Percentiles rank a stretch among this genome's conserved stretches.
Evolutionary conservation across 2,888 invertebrate genomes (phyloP).

Genomic region (Drosophila kambysellisi): DNA sequence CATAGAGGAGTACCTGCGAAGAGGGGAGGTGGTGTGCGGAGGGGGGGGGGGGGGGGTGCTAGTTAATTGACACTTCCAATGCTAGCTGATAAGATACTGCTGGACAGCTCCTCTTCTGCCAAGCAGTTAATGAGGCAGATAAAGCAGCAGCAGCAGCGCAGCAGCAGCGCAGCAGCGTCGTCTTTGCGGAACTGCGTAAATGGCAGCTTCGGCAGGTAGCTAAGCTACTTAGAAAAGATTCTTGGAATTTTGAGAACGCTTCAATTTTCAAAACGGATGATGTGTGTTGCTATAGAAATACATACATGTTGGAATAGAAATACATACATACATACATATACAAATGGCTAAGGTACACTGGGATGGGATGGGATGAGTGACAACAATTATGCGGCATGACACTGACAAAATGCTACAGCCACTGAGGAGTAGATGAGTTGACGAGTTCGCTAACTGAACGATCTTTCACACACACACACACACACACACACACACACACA

Average conservation of each 20-base stretch:
- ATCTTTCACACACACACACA: slow-evolving; percentile 2
- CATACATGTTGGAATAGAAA: slow-evolving; percentile 24
- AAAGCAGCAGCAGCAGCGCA: slow-evolving; percentile 20
- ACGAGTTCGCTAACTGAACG: slow-evolving; percentile 15
- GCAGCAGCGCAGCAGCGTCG: not conserved
- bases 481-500: not conserved
- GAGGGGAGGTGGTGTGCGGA: not conserved
- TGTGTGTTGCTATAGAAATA: slow-evolving; percentile 36
- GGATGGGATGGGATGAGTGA: slow-evolving; percentile 27
- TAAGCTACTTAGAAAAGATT: slow-evolving; percentile 47
- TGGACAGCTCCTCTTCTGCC: slow-evolving; percentile 13
- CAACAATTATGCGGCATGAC: slow-evolving; percentile 73
- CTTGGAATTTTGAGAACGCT: slow-evolving; percentile 37
- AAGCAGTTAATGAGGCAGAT: slow-evolving; percentile 35
- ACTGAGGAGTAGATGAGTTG: not conserved
- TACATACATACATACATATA: slow-evolving; percentile 5
- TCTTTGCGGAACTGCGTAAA: slow-evolving; percentile 14
- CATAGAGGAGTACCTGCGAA: no score
- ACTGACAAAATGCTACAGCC: slow-evolving; percentile 57
- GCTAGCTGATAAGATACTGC: slow-evolving; percentile 46
- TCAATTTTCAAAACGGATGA: slow-evolving; percentile 27
- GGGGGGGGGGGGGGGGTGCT: slow-evolving; percentile 1
- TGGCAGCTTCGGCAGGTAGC: slow-evolving; percentile 46
- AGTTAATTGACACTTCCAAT: slow-evolving; percentile 47
- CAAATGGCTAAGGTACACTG: slow-evolving; percentile 11